phyloP scores from a whole-genome alignment of 2,113 vertebrate species.

The Peromyscus polionotus region DNA sequence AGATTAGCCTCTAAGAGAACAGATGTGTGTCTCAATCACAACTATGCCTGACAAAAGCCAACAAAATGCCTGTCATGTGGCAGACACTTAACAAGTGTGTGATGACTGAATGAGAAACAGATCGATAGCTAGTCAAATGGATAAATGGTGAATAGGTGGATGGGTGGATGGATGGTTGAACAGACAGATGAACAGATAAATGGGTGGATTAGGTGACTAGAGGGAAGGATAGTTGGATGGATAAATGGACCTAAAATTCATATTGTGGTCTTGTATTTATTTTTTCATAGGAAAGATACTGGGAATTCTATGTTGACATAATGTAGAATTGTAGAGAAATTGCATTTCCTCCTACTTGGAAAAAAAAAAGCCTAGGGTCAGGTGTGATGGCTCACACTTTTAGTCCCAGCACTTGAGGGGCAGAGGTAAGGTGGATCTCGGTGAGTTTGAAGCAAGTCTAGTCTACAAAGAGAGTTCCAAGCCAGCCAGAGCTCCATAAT shows the following conservation, averaged over 20 bases:
- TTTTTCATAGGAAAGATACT: neutral
- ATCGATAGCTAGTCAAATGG: neutral
- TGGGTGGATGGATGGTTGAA: neutral
- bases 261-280: neutral
- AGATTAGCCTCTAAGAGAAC: neutral
- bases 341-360: neutral
- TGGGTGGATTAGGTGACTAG: neutral
- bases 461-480: neutral
- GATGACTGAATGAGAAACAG: neutral
- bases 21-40: neutral
- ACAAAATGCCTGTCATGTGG: neutral
- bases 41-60: neutral
- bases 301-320: neutral
- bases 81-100: neutral
- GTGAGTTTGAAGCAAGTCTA: neutral
- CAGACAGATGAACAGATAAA: neutral
- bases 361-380: neutral
- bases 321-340: conserved; percentile 21
- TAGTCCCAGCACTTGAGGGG: neutral
- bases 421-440: neutral
- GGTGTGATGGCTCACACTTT: neutral
- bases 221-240: neutral
- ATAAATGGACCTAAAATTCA: neutral
- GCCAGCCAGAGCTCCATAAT: neutral
- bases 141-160: neutral